A percentile compares a stretch with the other conserved stretches of the same genome.
Conservation (phyloP, 2,888 invertebrate genomes). For the Caenorhabditis wallacei region DNA sequence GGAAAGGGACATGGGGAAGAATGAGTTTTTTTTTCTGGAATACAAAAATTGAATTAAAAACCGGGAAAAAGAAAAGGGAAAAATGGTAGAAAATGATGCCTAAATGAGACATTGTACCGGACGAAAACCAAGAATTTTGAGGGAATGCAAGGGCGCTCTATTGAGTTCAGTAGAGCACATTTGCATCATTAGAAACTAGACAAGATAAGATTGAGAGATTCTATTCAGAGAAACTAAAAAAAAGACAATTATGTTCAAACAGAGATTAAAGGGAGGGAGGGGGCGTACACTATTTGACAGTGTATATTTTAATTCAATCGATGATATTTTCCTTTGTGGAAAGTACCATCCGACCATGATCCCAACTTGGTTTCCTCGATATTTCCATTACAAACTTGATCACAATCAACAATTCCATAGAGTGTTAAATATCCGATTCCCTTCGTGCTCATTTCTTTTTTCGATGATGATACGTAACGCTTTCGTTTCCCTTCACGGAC, state of each 20-base stretch:
- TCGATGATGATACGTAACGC: conserved; percentile 27
- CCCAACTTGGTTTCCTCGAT: conserved; percentile 32
- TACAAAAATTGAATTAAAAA: conserved; percentile 2
- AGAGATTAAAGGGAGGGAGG: background rate
- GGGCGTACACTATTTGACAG: conserved; percentile 13
- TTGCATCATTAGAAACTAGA: conserved; percentile 8
- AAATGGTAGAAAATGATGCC: conserved; percentile 15
- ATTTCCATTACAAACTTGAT: conserved; percentile 30
- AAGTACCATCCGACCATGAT: conserved; percentile 59
- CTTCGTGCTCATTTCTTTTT: conserved; percentile 44
- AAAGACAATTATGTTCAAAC: conserved; percentile 57
- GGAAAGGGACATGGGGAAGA: background rate
- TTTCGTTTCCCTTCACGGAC: conserved; percentile 44
- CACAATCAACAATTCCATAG: conserved; percentile 58
- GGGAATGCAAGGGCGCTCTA: conserved; percentile 8
- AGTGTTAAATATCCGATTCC: conserved; percentile 40
- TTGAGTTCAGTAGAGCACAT: conserved; percentile 9
- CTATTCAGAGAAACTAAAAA: background rate
- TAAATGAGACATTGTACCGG: conserved; percentile 30
- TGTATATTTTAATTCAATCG: conserved; percentile 38
- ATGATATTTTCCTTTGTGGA: conserved; percentile 47
- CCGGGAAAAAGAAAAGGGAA: background rate
- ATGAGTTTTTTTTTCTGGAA: background rate
- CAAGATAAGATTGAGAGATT: conserved; percentile 9
- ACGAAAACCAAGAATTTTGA: conserved; percentile 13